Base-by-base conservation (phyloP, 2,888 invertebrate species). In the Sussaba pulchella region DNA sequence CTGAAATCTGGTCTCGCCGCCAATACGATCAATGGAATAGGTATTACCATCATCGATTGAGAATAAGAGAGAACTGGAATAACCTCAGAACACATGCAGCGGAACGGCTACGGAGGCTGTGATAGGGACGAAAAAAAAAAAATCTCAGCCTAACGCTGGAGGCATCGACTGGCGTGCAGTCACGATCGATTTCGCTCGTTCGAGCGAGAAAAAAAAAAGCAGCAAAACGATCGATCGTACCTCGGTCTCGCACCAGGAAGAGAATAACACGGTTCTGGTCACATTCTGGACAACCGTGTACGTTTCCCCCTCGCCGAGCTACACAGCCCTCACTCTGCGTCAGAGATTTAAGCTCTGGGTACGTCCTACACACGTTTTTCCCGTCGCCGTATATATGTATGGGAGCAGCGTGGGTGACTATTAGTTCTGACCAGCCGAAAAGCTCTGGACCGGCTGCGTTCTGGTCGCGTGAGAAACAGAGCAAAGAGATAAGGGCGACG, bases 381-480 rank as follows among this genome's bases (percentile, higher is more conserved):
- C 26, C 6, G 5, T 31, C 0, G 8, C 43, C n/a, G 14, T 70
- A 39, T 57, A 66, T 47, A 47, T 12, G 64, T 26, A 31, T 59
- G 41, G 39, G 47, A 39, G 21, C 61, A 59, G 31, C 57, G 39
- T 47, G 57, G 24, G 31, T 43, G 64, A 71, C 57, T 75, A 79
- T 80, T 71, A 71, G 79, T 75, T 67, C 52, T 66, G 71, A 66
- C 61, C 78, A 61, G 26, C 41, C 31, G 71, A 76, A 57, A 66
- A 36, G 43, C 57, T 19, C 36, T 17, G 24, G 24, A n/a, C n/a
- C n/a, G n/a, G 31, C 14, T 43, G 41, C 14, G 10, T 41, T 26
- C 12, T 19, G 43, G 17, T 36, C n/a, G 26, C 14, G 39, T 41
- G 47, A 36, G 50, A 63, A 9, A 61, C 36, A 59, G 71, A 74